Evolutionary conservation across 1,140 invertebrate species (phyloP).

Genomic region (Brachionus calyciflorus): DNA sequence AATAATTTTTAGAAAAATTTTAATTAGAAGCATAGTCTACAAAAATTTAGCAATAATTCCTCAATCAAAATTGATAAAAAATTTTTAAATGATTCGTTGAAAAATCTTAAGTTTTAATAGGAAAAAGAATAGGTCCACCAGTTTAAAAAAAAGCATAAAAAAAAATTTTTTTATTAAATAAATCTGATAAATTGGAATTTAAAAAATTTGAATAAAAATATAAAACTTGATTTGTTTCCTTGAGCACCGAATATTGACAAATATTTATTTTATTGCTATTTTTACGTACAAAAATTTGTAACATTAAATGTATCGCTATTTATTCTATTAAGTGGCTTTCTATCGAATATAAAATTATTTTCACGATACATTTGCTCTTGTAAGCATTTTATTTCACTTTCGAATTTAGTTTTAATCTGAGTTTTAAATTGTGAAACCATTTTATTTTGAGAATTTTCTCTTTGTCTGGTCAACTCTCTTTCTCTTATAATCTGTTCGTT

Average conservation of each 20-base stretch:
- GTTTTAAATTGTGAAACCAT: slow-evolving; percentile 55
- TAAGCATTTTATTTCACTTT: slow-evolving; percentile 54
- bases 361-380: slow-evolving; percentile 57
- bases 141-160: no score
- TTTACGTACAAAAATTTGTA: slow-evolving; percentile 22
- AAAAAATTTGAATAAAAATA: not conserved
- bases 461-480: not conserved
- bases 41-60: no score
- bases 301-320: not conserved
- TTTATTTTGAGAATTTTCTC: slow-evolving; percentile 49
- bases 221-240: no score
- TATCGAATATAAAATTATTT: slow-evolving; percentile 53
- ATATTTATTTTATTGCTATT: not conserved
- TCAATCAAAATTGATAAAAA: no score
- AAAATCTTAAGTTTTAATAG: no score
- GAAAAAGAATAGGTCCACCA: no score
- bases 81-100: no score
- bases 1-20: no score
- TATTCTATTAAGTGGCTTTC: not conserved
- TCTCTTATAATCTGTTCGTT: slow-evolving; percentile 27
- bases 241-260: no score
- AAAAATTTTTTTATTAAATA: no score
- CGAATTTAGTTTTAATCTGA: slow-evolving; percentile 58
- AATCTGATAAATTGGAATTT: no score
- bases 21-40: no score